Conservation (phyloP, 2,113 vertebrate genomes). For the Hucho hucho region DNA sequence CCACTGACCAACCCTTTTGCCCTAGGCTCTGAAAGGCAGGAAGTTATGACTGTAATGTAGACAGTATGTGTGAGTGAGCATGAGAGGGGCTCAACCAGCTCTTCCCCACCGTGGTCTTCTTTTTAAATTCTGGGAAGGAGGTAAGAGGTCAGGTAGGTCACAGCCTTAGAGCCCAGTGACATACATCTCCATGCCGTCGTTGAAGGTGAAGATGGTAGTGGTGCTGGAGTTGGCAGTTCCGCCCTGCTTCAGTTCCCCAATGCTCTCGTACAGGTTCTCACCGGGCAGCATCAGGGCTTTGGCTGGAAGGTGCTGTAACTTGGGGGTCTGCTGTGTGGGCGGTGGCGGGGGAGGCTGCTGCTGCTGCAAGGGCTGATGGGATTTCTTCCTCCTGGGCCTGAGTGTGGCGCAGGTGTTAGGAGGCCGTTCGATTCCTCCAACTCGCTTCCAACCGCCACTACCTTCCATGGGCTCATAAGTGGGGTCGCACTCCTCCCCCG, state of each 20-base stretch:
- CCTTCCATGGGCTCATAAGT: slow-evolving; percentile 73
- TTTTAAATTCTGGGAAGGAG: background rate
- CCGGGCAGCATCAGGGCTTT: slow-evolving; percentile 73
- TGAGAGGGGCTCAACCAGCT: slow-evolving; percentile 37
- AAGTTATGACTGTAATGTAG: slow-evolving; percentile 72
- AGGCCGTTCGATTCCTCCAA: slow-evolving; percentile 51
- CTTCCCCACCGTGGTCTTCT: background rate
- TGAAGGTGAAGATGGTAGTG: slow-evolving; percentile 83
- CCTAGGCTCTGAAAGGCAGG: slow-evolving; percentile 60
- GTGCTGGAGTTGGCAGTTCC: slow-evolving; percentile 73
- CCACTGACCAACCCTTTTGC: slow-evolving; percentile 35
- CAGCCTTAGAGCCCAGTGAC: slow-evolving; percentile 77
- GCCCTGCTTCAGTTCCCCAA: slow-evolving; percentile 74
- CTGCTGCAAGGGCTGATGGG: slow-evolving; percentile 78
- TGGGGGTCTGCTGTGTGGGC: slow-evolving; percentile 73
- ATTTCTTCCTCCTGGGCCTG: slow-evolving; percentile 74
- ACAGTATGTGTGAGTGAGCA: slow-evolving; percentile 64
- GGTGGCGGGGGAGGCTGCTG: slow-evolving; percentile 74
- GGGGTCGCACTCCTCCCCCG: slow-evolving; percentile 73
- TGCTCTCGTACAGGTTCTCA: slow-evolving; percentile 80
- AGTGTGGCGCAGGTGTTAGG: slow-evolving; percentile 78
- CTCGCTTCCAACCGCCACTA: slow-evolving; percentile 72
- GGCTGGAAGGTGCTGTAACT: slow-evolving; percentile 73
- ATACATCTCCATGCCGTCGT: slow-evolving; percentile 84
- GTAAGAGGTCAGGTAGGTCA: slow-evolving; percentile 28